These are phyloP conservation scores for Ifrita kowaldi DNA, from an alignment of 2,113 vertebrate species.

Conservation along the genomic window DNA sequence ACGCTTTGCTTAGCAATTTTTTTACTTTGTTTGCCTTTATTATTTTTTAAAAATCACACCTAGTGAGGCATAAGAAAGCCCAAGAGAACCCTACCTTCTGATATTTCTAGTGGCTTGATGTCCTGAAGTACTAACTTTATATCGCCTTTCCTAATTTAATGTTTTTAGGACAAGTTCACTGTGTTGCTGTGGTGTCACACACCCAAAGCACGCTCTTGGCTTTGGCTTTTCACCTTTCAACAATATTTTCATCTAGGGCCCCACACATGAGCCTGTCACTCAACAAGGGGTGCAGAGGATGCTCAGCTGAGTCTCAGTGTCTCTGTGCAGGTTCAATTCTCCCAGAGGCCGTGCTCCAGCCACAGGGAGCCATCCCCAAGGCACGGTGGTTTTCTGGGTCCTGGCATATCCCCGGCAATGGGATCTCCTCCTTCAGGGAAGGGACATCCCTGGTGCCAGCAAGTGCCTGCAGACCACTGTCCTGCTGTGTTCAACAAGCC, in stretches of 20 bases:
- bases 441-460: background rate
- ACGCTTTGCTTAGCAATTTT: background rate
- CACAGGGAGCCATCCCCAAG: background rate
- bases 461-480: background rate
- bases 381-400: background rate
- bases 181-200: background rate
- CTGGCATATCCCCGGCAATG: background rate
- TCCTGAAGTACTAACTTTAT: background rate
- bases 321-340: background rate
- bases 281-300: background rate
- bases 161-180: background rate
- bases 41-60: background rate
- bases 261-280: background rate
- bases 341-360: accelerated
- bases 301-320: background rate
- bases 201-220: background rate
- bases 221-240: background rate
- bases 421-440: background rate
- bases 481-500: background rate
- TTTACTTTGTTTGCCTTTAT: background rate
- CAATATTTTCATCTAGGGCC: background rate
- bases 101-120: background rate
- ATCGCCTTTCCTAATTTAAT: background rate
- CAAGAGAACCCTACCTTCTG: background rate
- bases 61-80: background rate